Evolutionary conservation across 2,797 vertebrate genomes (phyloP).

Genomic region (Crypturellus tataupa): DNA sequence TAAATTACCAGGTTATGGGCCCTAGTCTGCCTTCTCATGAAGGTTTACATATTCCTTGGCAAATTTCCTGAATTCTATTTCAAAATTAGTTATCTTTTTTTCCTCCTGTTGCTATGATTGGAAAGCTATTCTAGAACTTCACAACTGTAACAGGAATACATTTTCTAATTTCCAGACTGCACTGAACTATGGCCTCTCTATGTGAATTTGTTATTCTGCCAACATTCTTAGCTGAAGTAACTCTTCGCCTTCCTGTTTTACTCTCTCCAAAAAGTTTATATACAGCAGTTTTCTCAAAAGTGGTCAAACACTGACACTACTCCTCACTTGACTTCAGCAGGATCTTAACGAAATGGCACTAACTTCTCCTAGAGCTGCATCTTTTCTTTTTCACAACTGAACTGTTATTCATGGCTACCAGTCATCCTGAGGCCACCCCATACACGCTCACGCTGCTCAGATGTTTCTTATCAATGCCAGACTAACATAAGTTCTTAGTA

Average conservation of each 20-base stretch:
- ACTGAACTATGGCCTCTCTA: not conserved
- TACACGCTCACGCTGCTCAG: not conserved
- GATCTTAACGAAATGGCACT: not conserved
- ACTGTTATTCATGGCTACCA: not conserved
- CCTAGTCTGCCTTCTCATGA: not conserved
- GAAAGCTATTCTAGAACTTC: not conserved
- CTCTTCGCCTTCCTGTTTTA: not conserved
- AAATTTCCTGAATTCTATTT: not conserved
- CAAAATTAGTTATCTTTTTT: not conserved
- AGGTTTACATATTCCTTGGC: not conserved
- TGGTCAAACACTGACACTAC: not conserved
- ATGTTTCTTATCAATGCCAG: not conserved
- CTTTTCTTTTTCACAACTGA: not conserved
- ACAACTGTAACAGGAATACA: not conserved
- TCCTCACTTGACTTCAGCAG: not conserved
- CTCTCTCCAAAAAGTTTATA: not conserved
- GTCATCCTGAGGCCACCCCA: not conserved
- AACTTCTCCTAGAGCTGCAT: not conserved
- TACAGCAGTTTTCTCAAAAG: not conserved
- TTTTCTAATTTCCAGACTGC: not conserved
- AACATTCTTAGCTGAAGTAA: not conserved
- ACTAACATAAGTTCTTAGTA: not conserved
- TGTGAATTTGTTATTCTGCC: not conserved
- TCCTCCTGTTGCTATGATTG: not conserved
- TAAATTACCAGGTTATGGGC: not conserved